A percentile compares a stretch with the other conserved stretches of the same genome.
Conservation (phyloP, 2,113 vertebrate species). For the Limnothrissa miodon region DNA sequence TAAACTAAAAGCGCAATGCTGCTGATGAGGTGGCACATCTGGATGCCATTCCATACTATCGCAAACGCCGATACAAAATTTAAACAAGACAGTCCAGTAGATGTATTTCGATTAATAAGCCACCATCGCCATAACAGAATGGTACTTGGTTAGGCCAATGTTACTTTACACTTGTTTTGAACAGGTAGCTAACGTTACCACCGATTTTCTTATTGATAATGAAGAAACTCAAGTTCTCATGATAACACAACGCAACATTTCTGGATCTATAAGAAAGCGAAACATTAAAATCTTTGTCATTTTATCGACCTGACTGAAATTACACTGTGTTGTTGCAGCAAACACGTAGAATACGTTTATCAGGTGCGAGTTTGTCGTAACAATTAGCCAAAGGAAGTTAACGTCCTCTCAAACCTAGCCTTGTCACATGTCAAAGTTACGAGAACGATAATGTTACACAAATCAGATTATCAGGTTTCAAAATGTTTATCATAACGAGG, state of each 20-base stretch:
- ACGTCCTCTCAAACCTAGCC: not conserved
- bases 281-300: not conserved
- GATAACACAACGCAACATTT: not conserved
- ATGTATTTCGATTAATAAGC: not conserved
- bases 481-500: not conserved
- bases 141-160: not conserved
- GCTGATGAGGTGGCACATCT: conserved; percentile 69
- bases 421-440: conserved; percentile 18
- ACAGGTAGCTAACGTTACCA: not conserved
- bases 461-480: conserved; percentile 11
- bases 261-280: not conserved
- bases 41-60: conserved; percentile 21
- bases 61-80: not conserved
- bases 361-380: not conserved
- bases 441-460: not conserved
- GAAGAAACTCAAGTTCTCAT: not conserved
- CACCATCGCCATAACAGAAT: not conserved
- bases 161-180: not conserved
- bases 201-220: not conserved
- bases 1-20: conserved; percentile 1
- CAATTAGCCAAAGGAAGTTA: not conserved
- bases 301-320: not conserved
- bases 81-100: not conserved
- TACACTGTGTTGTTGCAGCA: not conserved
- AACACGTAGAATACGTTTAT: not conserved